A percentile compares a stretch with the other conserved stretches of the same genome.
Evolutionary conservation across 2,113 vertebrate species (phyloP).

Genomic region (Camelus bactrianus): DNA sequence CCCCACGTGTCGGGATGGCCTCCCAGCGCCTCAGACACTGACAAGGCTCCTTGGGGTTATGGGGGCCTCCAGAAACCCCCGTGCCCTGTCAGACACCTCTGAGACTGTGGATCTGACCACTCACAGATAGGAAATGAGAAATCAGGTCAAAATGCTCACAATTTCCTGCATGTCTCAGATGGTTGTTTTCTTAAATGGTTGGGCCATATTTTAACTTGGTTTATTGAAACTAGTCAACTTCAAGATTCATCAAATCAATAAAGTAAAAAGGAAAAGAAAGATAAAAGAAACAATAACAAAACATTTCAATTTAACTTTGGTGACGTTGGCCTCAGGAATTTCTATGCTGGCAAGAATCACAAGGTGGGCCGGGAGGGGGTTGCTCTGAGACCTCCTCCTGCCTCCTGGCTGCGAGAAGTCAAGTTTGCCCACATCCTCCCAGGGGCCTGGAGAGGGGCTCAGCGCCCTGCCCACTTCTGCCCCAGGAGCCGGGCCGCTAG

Average conservation of each 20-base stretch:
- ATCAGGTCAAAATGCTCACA: constrained; percentile 69
- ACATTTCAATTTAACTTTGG: constrained; percentile 76
- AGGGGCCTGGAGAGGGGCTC: background rate
- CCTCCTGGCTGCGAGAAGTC: background rate
- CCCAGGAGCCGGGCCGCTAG: background rate
- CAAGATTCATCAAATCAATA: constrained; percentile 79
- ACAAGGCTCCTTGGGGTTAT: background rate
- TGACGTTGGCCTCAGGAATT: constrained; percentile 63
- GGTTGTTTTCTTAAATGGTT: constrained; percentile 73
- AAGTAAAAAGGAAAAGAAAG: constrained; percentile 70
- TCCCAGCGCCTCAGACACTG: background rate
- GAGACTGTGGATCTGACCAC: constrained; percentile 72
- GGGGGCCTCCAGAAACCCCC: background rate
- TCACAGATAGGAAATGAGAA: constrained; percentile 79
- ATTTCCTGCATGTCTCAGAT: constrained; percentile 78
- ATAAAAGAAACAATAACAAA: constrained; percentile 77
- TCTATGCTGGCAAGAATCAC: constrained; percentile 44
- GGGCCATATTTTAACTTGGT: constrained; percentile 65
- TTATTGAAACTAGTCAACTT: constrained; percentile 79
- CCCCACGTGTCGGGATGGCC: background rate
- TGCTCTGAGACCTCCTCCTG: background rate
- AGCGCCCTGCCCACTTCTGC: background rate
- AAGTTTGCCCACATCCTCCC: background rate
- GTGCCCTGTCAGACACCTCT: background rate
- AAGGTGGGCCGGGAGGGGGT: background rate